Evolutionary conservation across 2,113 vertebrate genomes (phyloP).

Genomic region (Uropsilus gracilis): DNA sequence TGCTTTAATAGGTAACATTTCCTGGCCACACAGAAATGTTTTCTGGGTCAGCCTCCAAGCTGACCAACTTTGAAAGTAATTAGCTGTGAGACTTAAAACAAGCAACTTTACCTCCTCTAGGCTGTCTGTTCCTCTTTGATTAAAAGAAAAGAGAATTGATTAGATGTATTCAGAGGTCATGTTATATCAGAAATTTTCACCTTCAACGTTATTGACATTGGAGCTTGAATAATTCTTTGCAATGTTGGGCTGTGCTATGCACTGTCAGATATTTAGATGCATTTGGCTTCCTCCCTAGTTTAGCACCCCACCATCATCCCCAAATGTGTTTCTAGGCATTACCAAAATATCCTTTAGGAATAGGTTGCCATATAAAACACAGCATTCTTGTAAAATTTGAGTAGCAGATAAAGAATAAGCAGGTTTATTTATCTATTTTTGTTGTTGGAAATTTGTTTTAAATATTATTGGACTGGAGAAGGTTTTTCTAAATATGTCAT

Average conservation of each 20-base stretch:
- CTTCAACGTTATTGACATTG: background rate
- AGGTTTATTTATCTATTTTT: too few species aligned
- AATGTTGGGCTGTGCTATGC: background rate
- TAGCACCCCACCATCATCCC: background rate
- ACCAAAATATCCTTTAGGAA: background rate
- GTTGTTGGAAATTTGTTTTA: too few species aligned
- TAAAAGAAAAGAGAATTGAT: background rate
- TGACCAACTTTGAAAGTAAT: conserved; percentile 57
- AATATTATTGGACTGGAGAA: too few species aligned
- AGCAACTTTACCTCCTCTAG: background rate
- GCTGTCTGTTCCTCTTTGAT: background rate
- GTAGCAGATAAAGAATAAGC: background rate
- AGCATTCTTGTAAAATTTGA: background rate
- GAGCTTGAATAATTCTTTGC: background rate
- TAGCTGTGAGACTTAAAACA: background rate
- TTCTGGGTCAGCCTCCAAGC: conserved; percentile 51
- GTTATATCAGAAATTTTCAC: background rate
- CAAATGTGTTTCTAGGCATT: background rate
- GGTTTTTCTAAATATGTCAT: too few species aligned
- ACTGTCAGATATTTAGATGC: background rate
- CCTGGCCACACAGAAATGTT: conserved; percentile 65
- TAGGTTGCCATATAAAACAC: background rate
- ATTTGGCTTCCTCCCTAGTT: background rate
- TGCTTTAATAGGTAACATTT: conserved; percentile 60
- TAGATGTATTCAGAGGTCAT: background rate